Base-by-base conservation (phyloP, 2,113 vertebrate species). In the Clarias macrocephalus region DNA sequence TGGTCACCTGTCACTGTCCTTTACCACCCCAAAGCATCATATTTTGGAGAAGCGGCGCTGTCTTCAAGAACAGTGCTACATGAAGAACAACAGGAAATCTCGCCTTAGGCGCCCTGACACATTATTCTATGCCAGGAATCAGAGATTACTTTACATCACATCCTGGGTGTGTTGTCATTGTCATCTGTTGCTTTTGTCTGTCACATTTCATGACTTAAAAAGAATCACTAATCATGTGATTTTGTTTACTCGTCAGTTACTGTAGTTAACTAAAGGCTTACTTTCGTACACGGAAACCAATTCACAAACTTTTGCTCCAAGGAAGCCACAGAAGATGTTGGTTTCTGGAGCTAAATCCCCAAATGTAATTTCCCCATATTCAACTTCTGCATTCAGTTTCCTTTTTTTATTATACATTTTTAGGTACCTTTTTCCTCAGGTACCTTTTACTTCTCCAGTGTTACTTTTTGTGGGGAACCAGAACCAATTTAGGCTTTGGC, bases 111-210 rank as follows among this genome's bases (percentile, higher is more conserved):
- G n/a, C 8, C 25, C 37, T 23, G 48, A 59, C 25, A 80, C 10
- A 63, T 30, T 72, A 90, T 88, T 85, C 80, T 62, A 88, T 77
- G 19, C 13, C 21, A 33, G 81, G 75, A 91, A 85, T 48, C 63
- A 84, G 82, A 87, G 86, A 85, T 73, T 13, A 23, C 59, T 68
- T 92, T 80, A 77, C 82, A 76, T 86, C 68, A 89, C 75, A 23
- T 80, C 80, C 52, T 84, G 60, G 42, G 76, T 70, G 56, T 72
- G 23, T 16, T 2, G 28, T 72, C 37, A 3, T 7, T 68, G 76
- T 66, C n/a, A 37, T 65, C 52, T 82, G 54, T 9, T 8, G 42
- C 8, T 79, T 89, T 83, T 86, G 66, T 65, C 16, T 80, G 19
- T 33, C 80, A 30, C 83, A 77, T 80, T 52, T 54, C 86, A 28